These are phyloP conservation scores for Junco hyemalis DNA, from an alignment of 2,113 vertebrate species.

Conservation along the genomic window DNA sequence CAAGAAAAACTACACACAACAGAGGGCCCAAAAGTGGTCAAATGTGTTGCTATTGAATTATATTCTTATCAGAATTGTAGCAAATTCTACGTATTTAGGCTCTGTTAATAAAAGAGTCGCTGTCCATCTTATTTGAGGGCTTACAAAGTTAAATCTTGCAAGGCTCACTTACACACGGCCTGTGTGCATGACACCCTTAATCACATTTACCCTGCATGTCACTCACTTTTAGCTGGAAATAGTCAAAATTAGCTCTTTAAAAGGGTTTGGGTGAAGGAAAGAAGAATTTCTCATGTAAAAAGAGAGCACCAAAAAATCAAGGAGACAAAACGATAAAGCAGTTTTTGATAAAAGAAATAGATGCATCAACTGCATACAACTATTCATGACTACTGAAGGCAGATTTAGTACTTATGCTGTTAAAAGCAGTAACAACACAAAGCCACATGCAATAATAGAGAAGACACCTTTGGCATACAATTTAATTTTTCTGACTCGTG, in stretches of 20 bases:
- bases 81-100: not conserved
- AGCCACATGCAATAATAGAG: not conserved
- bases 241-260: not conserved
- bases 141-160: not conserved
- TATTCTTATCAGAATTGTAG: not conserved
- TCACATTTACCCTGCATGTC: not conserved
- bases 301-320: not conserved
- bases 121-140: not conserved
- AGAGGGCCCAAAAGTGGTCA: not conserved
- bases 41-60: not conserved
- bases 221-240: not conserved
- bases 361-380: not conserved
- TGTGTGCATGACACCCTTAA: rapidly evolving
- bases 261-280: not conserved
- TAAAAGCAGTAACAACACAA: not conserved
- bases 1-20: not conserved
- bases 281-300: not conserved
- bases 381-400: not conserved
- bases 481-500: not conserved
- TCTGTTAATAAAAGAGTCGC: not conserved
- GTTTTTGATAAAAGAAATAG: not conserved
- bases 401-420: not conserved
- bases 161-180: not conserved
- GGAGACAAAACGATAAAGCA: not conserved
- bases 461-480: not conserved